Evolutionary conservation across 2,113 vertebrate species (phyloP).

Genomic region (Chrysemys picta): DNA sequence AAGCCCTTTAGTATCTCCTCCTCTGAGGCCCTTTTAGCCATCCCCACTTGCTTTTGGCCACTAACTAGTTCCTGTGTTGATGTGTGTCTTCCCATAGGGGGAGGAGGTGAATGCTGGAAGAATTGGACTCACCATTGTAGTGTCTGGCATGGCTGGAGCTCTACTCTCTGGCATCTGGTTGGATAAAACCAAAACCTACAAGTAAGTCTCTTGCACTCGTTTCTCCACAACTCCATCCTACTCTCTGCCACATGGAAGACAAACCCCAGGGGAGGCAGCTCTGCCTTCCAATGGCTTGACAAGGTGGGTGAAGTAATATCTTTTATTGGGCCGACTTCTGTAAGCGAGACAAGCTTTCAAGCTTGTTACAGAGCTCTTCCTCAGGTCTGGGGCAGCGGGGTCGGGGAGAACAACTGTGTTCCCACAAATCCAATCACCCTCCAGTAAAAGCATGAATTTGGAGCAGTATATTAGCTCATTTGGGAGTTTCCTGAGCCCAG

Average conservation of each 20-base stretch:
- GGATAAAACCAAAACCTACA: constrained; percentile 96
- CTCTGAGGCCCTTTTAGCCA: not conserved
- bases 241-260: not conserved
- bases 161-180: constrained; percentile 95
- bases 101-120: constrained; percentile 96
- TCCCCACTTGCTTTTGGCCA: not conserved
- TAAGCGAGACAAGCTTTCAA: not conserved
- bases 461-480: not conserved
- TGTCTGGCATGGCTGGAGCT: constrained; percentile 92
- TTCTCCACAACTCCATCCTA: not conserved
- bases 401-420: not conserved
- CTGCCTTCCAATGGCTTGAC: not conserved
- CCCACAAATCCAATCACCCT: not conserved
- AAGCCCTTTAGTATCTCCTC: not conserved
- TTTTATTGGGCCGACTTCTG: not conserved
- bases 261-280: not conserved
- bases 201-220: constrained; percentile 82
- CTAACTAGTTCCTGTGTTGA: not conserved
- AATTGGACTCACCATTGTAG: constrained; percentile 93
- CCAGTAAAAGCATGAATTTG: not conserved
- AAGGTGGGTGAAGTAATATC: not conserved
- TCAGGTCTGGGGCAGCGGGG: not conserved
- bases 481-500: not conserved
- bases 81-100: constrained; percentile 81
- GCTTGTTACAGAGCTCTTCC: not conserved